Percentiles rank a stretch among this genome's conserved stretches.
These are phyloP conservation scores for Cottus gobio DNA, from an alignment of 2,113 vertebrate genomes.

Conservation along the genomic window DNA sequence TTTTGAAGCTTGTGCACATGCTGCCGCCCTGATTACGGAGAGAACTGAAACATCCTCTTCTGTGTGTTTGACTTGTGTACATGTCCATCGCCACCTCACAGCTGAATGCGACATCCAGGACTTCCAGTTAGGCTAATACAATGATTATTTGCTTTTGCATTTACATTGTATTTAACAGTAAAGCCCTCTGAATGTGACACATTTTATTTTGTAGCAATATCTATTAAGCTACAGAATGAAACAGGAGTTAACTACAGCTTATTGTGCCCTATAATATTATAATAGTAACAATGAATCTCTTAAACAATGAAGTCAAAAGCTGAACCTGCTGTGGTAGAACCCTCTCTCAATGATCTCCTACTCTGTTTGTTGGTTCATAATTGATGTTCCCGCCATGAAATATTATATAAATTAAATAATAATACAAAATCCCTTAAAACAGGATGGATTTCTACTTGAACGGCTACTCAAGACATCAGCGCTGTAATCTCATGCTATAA, in stretches of 20 bases:
- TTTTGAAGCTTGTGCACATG: constrained; percentile 19
- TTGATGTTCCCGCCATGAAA: constrained; percentile 63
- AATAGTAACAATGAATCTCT: constrained; percentile 15
- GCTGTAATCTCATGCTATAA: constrained; percentile 2
- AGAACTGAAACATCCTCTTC: constrained; percentile 2
- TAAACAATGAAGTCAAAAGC: background rate
- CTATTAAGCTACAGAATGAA: background rate
- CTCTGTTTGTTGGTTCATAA: constrained; percentile 55
- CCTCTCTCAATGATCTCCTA: constrained; percentile 41
- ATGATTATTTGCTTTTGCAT: background rate
- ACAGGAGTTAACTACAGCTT: background rate
- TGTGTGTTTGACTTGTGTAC: constrained; percentile 1
- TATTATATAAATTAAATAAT: too few species aligned
- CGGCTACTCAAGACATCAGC: background rate
- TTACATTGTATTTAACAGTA: background rate
- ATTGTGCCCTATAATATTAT: background rate
- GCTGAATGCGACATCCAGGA: background rate
- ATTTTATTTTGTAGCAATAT: background rate
- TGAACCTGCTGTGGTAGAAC: background rate
- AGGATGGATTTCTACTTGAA: constrained; percentile 27
- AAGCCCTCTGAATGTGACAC: background rate
- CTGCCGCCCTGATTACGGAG: constrained; percentile 1
- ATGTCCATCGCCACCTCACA: background rate
- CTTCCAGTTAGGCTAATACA: background rate
- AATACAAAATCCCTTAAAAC: constrained; percentile 42